Percentiles rank a stretch among this genome's conserved stretches.
Evolutionary conservation across 2,888 invertebrate genomes (phyloP).

Genomic region (Stomorhina lunata): DNA sequence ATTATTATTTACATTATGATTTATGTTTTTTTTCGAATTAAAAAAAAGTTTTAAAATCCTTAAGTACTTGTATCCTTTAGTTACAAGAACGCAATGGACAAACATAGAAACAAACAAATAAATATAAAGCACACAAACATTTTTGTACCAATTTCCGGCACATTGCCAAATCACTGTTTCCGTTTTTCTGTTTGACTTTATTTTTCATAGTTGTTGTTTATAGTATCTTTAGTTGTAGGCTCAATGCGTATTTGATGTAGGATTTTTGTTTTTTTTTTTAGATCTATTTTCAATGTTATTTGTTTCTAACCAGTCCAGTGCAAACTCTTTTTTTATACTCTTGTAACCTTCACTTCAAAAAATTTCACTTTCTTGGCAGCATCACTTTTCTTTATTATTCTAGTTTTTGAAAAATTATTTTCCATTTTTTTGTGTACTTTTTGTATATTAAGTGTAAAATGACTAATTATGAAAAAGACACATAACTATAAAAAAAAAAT

Average conservation of each 20-base stretch:
- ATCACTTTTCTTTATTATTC: background rate
- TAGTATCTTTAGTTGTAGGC: background rate
- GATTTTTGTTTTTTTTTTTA: background rate
- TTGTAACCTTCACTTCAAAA: constrained; percentile 32
- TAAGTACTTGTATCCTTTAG: background rate
- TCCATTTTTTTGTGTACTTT: background rate
- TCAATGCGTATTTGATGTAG: background rate
- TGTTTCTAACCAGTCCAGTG: background rate
- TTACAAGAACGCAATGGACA: background rate
- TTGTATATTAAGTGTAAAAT: background rate
- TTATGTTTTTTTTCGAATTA: background rate
- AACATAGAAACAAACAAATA: background rate
- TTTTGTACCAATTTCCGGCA: background rate
- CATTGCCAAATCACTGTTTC: constrained; percentile 31
- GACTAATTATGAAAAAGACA: constrained; percentile 5
- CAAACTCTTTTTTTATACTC: background rate
- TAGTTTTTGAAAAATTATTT: background rate
- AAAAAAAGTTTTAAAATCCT: background rate
- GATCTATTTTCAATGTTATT: background rate
- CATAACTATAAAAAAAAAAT: no score
- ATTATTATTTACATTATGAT: background rate
- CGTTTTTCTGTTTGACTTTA: background rate
- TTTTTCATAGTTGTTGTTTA: no score
- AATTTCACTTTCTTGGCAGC: constrained; percentile 16
- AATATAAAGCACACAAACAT: background rate